A percentile compares a stretch with the other conserved stretches of the same genome.
phyloP scores from a whole-genome alignment of 2,113 vertebrate species.

The Peromyscus leucopus region DNA sequence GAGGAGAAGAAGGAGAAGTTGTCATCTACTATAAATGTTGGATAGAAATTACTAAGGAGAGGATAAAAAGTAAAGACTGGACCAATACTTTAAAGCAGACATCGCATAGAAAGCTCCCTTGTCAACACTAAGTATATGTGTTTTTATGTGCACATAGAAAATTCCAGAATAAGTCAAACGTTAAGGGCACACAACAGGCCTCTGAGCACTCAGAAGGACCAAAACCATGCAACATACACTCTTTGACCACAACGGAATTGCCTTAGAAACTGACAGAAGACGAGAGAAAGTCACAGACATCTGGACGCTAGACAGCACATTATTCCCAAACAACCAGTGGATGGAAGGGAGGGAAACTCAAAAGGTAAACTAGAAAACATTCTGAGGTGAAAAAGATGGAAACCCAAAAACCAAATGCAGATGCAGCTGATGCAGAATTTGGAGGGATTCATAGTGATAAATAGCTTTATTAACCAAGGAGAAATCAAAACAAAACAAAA shows the following conservation, averaged over 20 bases:
- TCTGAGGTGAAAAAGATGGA: not conserved
- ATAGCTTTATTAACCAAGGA: not conserved
- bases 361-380: slow-evolving; percentile 8
- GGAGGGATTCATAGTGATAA: not conserved
- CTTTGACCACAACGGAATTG: not conserved
- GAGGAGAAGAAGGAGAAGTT: not conserved
- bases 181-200: not conserved
- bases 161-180: not conserved
- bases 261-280: not conserved
- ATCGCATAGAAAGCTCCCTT: not conserved
- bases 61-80: not conserved
- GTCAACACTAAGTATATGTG: not conserved
- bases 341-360: not conserved
- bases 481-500: not conserved
- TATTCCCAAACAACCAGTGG: not conserved
- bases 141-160: not conserved
- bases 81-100: not conserved
- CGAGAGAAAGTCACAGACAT: not conserved
- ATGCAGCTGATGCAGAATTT: not conserved
- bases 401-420: not conserved
- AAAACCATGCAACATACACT: not conserved
- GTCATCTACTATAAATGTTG: not conserved
- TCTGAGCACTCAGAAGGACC: not conserved
- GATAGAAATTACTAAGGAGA: not conserved
- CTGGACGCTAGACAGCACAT: not conserved